Evolutionary conservation across 2,113 vertebrate genomes (phyloP).

Genomic region (Nematolebias whitei): DNA sequence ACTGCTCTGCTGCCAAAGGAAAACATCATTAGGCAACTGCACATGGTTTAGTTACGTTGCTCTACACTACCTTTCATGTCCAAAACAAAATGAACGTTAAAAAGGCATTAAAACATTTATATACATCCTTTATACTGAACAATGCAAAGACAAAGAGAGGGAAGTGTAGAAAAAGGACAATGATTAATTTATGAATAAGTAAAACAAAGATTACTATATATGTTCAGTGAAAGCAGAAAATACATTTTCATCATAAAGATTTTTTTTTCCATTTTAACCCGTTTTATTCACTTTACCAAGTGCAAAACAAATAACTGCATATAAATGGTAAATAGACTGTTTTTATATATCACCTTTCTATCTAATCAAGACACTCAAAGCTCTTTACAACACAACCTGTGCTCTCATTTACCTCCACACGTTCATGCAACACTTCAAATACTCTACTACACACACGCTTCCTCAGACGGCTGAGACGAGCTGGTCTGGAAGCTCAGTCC

Average conservation of each 20-base stretch:
- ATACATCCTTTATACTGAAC: constrained; percentile 37
- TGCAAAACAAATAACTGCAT: constrained; percentile 43
- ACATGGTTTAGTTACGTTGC: constrained; percentile 41
- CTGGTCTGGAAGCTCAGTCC: no score
- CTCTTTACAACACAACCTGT: no score
- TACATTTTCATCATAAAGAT: constrained; percentile 23
- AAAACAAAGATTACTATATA: neutral
- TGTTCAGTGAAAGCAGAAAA: constrained; percentile 15
- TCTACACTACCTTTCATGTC: constrained; percentile 41
- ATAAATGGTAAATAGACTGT: no score
- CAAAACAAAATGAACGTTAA: constrained; percentile 31
- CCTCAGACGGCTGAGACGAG: no score
- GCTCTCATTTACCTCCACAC: no score
- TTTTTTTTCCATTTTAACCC: constrained; percentile 42
- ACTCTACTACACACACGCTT: no score
- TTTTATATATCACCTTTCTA: no score
- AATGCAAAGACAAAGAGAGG: neutral
- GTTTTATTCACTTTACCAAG: constrained; percentile 61
- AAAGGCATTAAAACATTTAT: constrained; percentile 42
- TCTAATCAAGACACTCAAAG: no score
- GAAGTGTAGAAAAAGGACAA: neutral
- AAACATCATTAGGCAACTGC: constrained; percentile 50
- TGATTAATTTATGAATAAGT: no score
- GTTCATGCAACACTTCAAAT: no score
- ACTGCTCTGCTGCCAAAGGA: constrained; percentile 46